Evolutionary conservation across 64 coral and sea anemone species (phyloP), one percentile per base, ranked within the genome.

Genomic region (Exaiptasia diaphana): DNA sequence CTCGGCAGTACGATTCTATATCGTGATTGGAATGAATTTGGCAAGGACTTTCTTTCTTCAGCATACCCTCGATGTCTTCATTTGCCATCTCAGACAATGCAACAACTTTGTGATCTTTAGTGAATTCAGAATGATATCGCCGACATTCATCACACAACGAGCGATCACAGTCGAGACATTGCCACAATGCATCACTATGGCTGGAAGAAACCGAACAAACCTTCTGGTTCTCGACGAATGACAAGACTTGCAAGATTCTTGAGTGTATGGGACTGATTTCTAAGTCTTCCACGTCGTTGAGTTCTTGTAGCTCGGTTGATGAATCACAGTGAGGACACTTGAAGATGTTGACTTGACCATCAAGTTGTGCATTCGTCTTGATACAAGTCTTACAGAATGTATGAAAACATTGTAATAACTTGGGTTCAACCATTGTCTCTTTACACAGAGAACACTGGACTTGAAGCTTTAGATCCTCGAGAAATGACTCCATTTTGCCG

Each of bases 121-220:
- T 65, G 38, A 65, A 65, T 24, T 26, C 15, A 5, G 30, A 35
- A 65, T 65, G 61, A 35, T 33, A 20, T 20, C 38, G 32, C 27
- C 26, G 4, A 18, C 61, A 65, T 34, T 32, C 61, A 24, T 65
- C 61, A 38, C 61, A 65, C 27, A 65, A 35, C 27, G 33, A 65
- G 15, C 61, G 61, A 65, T 65, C n/a, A 65, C 61, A 65, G 14
- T 65, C 61, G 26, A 65, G 38, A 10, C 61, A 65, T 35, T 65
- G 30, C 61, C 61, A 65, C 32, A 35, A 65, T 65, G 61, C 61
- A 5, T 11, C 26, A 31, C 26, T 12, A 62, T 62, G 58, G 18
- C 58, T 62, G 26, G 2, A 25, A 62, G 58, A 62, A 62, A 62
- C 28, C 13, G 58, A 62, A 62, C 58, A 62, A 62, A 62, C 27